Evolutionary conservation across 1,140 invertebrate species (phyloP), one percentile per base, ranked within the genome.

Genomic region (Drosophila kurseongensis): DNA sequence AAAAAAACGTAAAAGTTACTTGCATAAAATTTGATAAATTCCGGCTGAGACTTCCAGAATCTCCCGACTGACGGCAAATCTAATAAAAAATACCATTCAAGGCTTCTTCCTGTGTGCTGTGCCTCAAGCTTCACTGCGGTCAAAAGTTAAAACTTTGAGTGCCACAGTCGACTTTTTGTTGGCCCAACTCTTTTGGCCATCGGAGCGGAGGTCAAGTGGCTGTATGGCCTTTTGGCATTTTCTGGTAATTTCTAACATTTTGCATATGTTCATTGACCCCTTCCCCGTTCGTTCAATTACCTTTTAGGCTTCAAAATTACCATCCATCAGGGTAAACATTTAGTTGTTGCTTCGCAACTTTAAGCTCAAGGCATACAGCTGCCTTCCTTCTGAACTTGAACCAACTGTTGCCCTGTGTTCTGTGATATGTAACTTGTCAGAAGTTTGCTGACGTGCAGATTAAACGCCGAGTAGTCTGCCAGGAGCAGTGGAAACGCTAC

Each of bases 21-120:
- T 85, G 81, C 82, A 78, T 81, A 82, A 81, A 88, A 88, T 88
- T 86, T 82, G 69, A 82, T 86, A 82, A 79, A 86, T 86, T 86
- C 82, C 60, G 2, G 13, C 60, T 55, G 44, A 52, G 60, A 52
- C 75, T 44, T 44, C 32, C 32, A 36, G 58, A 45, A 38, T 50
- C 63, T 57, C 56, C 50, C 60, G 78, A 77, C 73, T 85, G 74
- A 85, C 63, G 60, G 63, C 42, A 75, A 86, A 82, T 85, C 75
- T 75, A 85, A 85, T 86, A 86, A 81, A 78, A 80, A 71, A 69
- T 67, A 61, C 59, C 40, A 75, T 52, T 41, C 41, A 75, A 42
- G 47, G 13, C 54, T 50, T 48, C 44, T 2, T 35, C 18, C 59
- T 14, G 48, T 51, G n/a, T 51, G 48, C 10, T 51, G 29, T 51